Conservation (phyloP, 2,113 vertebrate genomes). For the Microcebus tavaratra region DNA sequence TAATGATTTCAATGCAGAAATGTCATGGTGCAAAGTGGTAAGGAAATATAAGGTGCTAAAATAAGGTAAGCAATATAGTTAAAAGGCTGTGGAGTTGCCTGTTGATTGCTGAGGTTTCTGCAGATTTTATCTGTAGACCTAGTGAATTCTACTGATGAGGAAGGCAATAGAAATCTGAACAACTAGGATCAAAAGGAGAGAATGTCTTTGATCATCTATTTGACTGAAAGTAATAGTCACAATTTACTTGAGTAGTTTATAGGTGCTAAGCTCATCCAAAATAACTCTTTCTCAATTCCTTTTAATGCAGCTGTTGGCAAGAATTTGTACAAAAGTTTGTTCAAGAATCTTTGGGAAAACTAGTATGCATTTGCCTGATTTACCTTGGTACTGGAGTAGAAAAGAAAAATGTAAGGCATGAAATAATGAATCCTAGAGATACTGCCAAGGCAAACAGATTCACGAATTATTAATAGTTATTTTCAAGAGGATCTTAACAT, state of each 20-base stretch:
- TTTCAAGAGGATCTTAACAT: conserved; percentile 41
- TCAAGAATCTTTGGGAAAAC: conserved; percentile 71
- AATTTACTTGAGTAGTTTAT: conserved; percentile 46
- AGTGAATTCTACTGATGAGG: conserved; percentile 52
- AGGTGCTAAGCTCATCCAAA: conserved; percentile 1
- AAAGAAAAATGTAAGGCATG: conserved; percentile 72
- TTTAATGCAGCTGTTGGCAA: conserved; percentile 62
- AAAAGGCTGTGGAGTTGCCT: conserved; percentile 54
- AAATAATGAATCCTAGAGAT: conserved; percentile 69
- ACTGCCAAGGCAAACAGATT: conserved; percentile 66
- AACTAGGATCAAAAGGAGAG: conserved; percentile 1
- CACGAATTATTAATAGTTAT: conserved; percentile 18
- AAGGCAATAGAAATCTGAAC: conserved; percentile 4
- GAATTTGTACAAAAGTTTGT: conserved; percentile 65
- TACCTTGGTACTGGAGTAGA: conserved; percentile 65
- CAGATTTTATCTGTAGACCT: conserved; percentile 57
- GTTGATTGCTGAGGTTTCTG: conserved; percentile 52
- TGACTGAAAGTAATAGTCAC: conserved; percentile 40
- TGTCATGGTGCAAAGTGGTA: conserved; percentile 8
- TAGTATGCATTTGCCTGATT: conserved; percentile 65
- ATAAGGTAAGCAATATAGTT: conserved; percentile 25
- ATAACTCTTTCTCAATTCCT: conserved; percentile 14
- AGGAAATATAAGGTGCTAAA: conserved; percentile 56
- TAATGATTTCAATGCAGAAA: conserved; percentile 38
- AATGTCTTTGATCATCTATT: conserved; percentile 51